A percentile compares a stretch with the other conserved stretches of the same genome.
These are phyloP conservation scores for Enteromius treurensis DNA, from an alignment of 2,797 vertebrate species.

Conservation along the genomic window DNA sequence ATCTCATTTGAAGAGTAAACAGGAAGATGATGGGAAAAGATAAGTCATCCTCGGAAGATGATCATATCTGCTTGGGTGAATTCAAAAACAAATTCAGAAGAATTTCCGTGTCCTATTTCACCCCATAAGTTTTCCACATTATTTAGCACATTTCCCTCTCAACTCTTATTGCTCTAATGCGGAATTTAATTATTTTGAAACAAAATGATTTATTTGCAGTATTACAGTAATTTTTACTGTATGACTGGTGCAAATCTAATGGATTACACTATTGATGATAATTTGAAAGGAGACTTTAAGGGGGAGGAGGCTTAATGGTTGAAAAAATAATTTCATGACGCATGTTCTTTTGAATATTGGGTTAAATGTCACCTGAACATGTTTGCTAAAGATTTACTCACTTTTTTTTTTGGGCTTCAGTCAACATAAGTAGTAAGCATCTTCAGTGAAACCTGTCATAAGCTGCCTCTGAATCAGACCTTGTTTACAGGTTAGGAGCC, in stretches of 20 bases:
- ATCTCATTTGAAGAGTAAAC: constrained; percentile 1
- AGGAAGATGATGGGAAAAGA: not conserved
- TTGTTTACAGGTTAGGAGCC: not conserved
- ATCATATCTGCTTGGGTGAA: not conserved
- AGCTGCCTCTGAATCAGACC: constrained; percentile 2
- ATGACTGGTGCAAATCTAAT: not conserved
- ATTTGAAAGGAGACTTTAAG: not conserved
- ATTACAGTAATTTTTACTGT: constrained; percentile 28
- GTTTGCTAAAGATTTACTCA: not conserved
- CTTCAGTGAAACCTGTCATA: not conserved
- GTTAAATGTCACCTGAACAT: not conserved
- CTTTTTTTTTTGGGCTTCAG: not conserved
- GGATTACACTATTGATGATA: not conserved
- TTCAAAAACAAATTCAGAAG: not conserved
- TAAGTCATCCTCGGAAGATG: not conserved
- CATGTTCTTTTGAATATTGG: not conserved
- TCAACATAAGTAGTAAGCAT: not conserved
- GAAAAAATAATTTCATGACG: not conserved
- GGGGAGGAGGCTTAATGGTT: not conserved
- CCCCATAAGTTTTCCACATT: not conserved
- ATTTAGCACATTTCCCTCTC: not conserved
- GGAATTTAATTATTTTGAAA: not conserved
- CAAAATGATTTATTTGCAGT: not conserved
- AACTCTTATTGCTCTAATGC: not conserved
- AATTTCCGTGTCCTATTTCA: not conserved